Evolutionary conservation across 2,797 vertebrate genomes (phyloP), one percentile per base, ranked within the genome.

Genomic region (Coregonus sp.): DNA sequence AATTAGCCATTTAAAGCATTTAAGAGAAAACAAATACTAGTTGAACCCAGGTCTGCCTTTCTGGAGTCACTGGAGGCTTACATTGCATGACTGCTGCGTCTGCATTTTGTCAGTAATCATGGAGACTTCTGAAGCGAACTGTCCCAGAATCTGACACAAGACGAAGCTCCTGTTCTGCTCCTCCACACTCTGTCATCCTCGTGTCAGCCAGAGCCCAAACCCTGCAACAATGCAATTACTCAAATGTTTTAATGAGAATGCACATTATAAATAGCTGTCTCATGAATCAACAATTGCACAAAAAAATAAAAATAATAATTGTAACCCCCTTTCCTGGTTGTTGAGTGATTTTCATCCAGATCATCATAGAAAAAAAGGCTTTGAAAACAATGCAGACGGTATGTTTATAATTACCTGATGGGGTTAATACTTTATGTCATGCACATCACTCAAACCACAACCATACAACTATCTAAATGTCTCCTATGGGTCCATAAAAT

Each of bases 141-240:
- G 47, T 75, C 59, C 68, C n/a, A 5, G 25, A 52, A 50, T 72
- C 37, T 35, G 65, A 40, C 70, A 75, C 35, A 74, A 76, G 78
- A 75, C 29, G 15, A 74, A 50, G 63, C 20, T 56, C 77, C 16
- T 69, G 47, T 59, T 68, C 61, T 7, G 35, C 9, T 31, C 73
- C 51, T 25, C 63, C 25, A 56, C 66, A 29, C n/a, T 81, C 59
- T 74, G 78, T 90, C 84, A 85, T 88, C 81, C 25, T 18, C 25
- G 52, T 67, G 74, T 76, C 63, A 73, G 12, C 20, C 37, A 63
- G 7, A 71, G 18, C 18, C 16, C 40, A 70, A 65, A 71, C 73
- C 51, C 71, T 20, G 52, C n/a, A 11, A 20, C n/a, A 31, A 18
- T 31, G 4, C 72, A n/a, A 61, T 74, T 61, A 66, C 72, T 69